Evolutionary conservation across 2,888 invertebrate genomes (phyloP), one percentile per base, ranked within the genome.

Genomic region (Cantharis rufa): DNA sequence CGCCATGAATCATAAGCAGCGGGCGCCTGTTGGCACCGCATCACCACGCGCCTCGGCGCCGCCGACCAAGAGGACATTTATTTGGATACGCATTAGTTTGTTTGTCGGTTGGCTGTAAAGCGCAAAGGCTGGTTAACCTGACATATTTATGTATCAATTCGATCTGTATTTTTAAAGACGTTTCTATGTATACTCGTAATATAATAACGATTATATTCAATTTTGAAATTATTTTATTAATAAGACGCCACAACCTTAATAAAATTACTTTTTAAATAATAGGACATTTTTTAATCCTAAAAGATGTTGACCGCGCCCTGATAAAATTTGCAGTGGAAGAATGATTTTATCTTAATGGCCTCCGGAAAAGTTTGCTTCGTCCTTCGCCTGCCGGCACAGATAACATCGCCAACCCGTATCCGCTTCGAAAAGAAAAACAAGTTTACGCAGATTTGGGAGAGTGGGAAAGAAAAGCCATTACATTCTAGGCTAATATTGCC

Each of bases 291-390:
- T 82, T 82, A 84, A 83, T 83, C 82, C 80, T 74, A 77, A 74
- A 78, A 80, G 82, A 81, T 82, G 82, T 80, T 83, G 84, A 83
- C 84, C 84, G 82, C 83, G 81, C 83, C 83, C 81, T 74, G 82
- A 82, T 83, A 82, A 82, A 84, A 84, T 84, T 84, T 81, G 82
- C 82, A 82, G 82, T 81, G 76, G 81, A 81, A 81, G 82, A 80
- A 82, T 74, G 84, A 85, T 85, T 82, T 84, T 84, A 85, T 85
- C 85, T 84, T 83, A 84, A 84, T 84, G 83, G 83, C 81, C 81
- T 80, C 81, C 82, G 83, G 83, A 83, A 84, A 84, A 84, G 83
- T 84, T 84, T 81, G 82, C 78, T 75, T 80, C 82, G 83, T 82
- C 83, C 83, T 82, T 81, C 82, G 83, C 82, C 80, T 79, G 81